Conservation (phyloP, 1,140 invertebrate species). For the Leptonema lineaticorne region DNA sequence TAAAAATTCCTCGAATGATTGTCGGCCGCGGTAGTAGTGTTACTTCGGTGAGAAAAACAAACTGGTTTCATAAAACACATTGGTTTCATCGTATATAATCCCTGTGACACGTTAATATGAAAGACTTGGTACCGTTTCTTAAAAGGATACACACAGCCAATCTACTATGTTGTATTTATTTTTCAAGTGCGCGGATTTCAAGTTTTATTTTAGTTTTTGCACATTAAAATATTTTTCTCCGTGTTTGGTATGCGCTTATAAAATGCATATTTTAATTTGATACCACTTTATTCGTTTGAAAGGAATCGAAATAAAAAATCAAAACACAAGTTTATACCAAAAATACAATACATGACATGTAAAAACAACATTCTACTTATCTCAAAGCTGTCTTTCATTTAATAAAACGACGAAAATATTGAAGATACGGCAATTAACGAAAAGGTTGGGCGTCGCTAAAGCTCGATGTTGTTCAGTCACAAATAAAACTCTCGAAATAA, state of each 20-base stretch:
- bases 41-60: constrained; percentile 29
- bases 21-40: background rate
- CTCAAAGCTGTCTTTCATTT: too few species aligned
- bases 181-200: too few species aligned
- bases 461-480: background rate
- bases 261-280: too few species aligned
- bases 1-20: background rate
- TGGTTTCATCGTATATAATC: constrained; percentile 32
- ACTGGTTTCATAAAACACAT: constrained; percentile 36
- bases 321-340: too few species aligned
- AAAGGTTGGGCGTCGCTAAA: constrained; percentile 1
- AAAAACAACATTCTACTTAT: too few species aligned
- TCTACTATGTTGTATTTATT: background rate
- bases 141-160: background rate
- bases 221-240: too few species aligned
- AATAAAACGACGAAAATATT: too few species aligned
- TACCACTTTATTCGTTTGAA: too few species aligned
- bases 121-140: constrained; percentile 19
- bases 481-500: constrained; percentile 24
- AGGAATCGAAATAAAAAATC: too few species aligned
- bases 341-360: too few species aligned
- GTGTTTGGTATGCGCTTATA: too few species aligned
- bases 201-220: too few species aligned
- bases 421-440: background rate
- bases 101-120: constrained; percentile 23